Percentiles rank a stretch among this genome's conserved stretches.
Evolutionary conservation across 1,140 invertebrate species (phyloP).

Genomic region (Macrocentrus cingulum): DNA sequence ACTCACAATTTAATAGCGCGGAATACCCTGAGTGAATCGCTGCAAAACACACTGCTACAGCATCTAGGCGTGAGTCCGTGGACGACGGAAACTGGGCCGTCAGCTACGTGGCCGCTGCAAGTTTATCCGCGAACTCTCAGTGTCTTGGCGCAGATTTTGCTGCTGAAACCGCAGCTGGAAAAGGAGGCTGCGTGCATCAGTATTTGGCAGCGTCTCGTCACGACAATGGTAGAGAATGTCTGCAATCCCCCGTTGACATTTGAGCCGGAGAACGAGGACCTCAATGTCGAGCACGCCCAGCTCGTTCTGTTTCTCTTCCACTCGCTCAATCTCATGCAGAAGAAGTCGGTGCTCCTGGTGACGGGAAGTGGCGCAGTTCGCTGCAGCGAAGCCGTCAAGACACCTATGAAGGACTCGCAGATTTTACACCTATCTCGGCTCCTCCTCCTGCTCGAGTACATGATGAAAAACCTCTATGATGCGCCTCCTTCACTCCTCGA

Average conservation of each 20-base stretch:
- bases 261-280: constrained; percentile 74
- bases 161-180: constrained; percentile 80
- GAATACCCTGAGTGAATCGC: constrained; percentile 66
- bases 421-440: constrained; percentile 82
- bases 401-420: constrained; percentile 67
- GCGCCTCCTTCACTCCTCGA: constrained; percentile 74
- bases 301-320: constrained; percentile 92
- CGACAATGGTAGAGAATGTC: constrained; percentile 83
- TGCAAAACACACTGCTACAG: constrained; percentile 73
- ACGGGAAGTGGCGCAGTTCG: constrained; percentile 71
- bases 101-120: constrained; percentile 74
- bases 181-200: constrained; percentile 85
- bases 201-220: constrained; percentile 87
- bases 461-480: constrained; percentile 94
- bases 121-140: constrained; percentile 85
- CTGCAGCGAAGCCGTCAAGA: constrained; percentile 67
- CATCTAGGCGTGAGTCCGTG: constrained; percentile 78
- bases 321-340: constrained; percentile 92
- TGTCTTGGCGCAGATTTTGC: constrained; percentile 75
- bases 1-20: constrained; percentile 82
- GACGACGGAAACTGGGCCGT: constrained; percentile 61
- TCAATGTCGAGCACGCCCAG: constrained; percentile 96
- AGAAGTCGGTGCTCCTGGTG: constrained; percentile 88
- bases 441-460: constrained; percentile 89
- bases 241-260: constrained; percentile 60